Base-by-base conservation (phyloP, 2,888 invertebrate species). In the Caenorhabditis sp. region DNA sequence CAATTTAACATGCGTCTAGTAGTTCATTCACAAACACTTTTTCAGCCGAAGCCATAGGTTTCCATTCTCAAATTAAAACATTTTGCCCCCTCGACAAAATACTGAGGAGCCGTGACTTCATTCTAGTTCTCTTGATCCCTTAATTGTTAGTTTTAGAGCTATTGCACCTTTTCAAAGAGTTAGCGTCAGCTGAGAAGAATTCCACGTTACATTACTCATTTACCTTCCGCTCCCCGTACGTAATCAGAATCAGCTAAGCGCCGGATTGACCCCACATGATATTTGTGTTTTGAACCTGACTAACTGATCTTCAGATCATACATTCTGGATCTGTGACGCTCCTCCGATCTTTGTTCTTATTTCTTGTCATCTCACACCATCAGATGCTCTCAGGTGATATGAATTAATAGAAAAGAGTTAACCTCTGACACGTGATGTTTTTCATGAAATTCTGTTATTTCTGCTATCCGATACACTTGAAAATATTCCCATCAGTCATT, bases 211-310 rank as follows among this genome's bases (percentile, higher is more conserved):
- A 55, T 65, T 65, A 65, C 65, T 65, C 65, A 65, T 24, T 48
- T 48, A 5, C 2, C 17, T 15, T 3, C 1, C n/a, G 13, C 35
- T 5, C 5, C 30, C 24, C 35, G 24, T 26, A 65, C 65, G 65
- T 55, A 65, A 65, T 46, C 63, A 37, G 55, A 65, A 65, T 46
- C 63, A 37, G 55, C 46, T 65, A 55, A 65, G 65, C 65, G 20
- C n/a, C 20, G 46, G 65, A 65, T 68, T 68, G 58, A 68, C 68
- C 68, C 58, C 17, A 11, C 39, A 11, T 9, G 48, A 56, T 58
- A 58, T 52, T 30, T 66, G 58, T 58, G 58, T 52, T 68, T 41
- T 37, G 26, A 37, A 55, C 26, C 46, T 45, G 45, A 46, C 26
- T 53, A 35, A 32, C 15, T 63, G 63, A 63, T 65, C 37, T 37